Evolutionary conservation across 2,797 vertebrate species (phyloP), one percentile per base, ranked within the genome.

Genomic region (Esox masquinongy): DNA sequence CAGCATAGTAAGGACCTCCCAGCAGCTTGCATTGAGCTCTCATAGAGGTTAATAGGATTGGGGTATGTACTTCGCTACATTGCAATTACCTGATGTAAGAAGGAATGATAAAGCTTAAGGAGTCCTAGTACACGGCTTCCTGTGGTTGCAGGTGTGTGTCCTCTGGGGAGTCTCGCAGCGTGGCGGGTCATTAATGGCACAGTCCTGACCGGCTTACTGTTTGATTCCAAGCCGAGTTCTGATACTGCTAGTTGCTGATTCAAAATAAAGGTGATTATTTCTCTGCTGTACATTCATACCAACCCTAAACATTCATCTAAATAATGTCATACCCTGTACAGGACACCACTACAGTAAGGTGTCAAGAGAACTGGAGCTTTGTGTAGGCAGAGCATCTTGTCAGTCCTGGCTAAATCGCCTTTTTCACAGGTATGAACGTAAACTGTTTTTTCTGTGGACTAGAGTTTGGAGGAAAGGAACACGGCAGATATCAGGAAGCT

Each of bases 21-120:
- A 43, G 53, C 31, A 24, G 77, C 50, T 68, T 36, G 24, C 50
- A 59, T 39, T 56, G 66, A 75, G 74, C 50, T 61, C 61, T 16
- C n/a, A 14, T 17, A 17, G 31, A 17, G 22, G 31, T 24, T 74
- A 78, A 80, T 72, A 71, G 69, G 77, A 76, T 79, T 76, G 68
- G 19, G 22, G 63, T 26, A 63, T 59, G 17, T 56, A 75, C 56
- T 70, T 43, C 56, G 66, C 36, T 67, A n/a, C 3, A 43, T 53
- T 19, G 17, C 31, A 12, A 12, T 69, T 50, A 69, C 66, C 74
- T 70, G 66, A 47, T 29, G 70, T 75, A 61, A n/a, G 56, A 68
- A 66, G 36, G 59, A 31, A 50, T 53, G 22, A 61, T 59, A 5
- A 26, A 50, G 7, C 6, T n/a, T 29, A 22, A 11, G 19, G 8